A percentile compares a stretch with the other conserved stretches of the same genome.
phyloP scores from a whole-genome alignment of 2,888 invertebrate species.

The Tenthredo distinguenda region DNA sequence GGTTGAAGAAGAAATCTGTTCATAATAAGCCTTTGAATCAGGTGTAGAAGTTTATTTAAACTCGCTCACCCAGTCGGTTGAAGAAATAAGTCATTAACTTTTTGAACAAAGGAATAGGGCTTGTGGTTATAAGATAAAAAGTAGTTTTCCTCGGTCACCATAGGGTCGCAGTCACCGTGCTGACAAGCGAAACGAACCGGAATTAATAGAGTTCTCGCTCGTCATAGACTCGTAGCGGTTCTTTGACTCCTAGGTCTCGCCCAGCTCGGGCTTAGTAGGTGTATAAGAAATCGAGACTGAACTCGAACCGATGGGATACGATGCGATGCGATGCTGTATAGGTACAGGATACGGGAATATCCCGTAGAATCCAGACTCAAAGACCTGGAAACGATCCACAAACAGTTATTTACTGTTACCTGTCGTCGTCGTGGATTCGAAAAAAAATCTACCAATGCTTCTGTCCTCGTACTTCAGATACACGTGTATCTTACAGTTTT shows the following conservation, averaged over 20 bases:
- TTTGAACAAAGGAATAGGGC: conserved; percentile 13
- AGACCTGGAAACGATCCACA: conserved; percentile 20
- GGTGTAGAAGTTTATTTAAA: not conserved
- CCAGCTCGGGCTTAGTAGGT: not conserved
- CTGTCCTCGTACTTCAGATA: too few relatives aligned
- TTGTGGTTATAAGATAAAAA: conserved; percentile 4
- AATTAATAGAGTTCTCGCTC: conserved; percentile 53
- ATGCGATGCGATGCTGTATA: not conserved
- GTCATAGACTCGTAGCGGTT: conserved; percentile 52
- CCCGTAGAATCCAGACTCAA: conserved; percentile 19
- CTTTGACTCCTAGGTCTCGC: conserved; percentile 49
- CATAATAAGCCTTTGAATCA: not conserved
- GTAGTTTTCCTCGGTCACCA: conserved; percentile 21
- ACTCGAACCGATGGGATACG: not conserved
- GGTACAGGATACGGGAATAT: not conserved
- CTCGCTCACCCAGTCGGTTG: not conserved
- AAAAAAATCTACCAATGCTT: not conserved
- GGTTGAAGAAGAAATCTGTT: too few relatives aligned
- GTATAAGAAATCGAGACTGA: conserved; percentile 47
- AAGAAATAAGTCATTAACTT: conserved; percentile 1
- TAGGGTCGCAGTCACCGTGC: conserved; percentile 9
- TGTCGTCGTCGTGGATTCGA: not conserved
- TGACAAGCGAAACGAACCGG: conserved; percentile 52
- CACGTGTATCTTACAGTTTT: too few relatives aligned
- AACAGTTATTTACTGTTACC: conserved; percentile 15